A percentile compares a stretch with the other conserved stretches of the same genome.
Evolutionary conservation across 2,888 invertebrate species (phyloP).

Genomic region (Syritta pipiens): DNA sequence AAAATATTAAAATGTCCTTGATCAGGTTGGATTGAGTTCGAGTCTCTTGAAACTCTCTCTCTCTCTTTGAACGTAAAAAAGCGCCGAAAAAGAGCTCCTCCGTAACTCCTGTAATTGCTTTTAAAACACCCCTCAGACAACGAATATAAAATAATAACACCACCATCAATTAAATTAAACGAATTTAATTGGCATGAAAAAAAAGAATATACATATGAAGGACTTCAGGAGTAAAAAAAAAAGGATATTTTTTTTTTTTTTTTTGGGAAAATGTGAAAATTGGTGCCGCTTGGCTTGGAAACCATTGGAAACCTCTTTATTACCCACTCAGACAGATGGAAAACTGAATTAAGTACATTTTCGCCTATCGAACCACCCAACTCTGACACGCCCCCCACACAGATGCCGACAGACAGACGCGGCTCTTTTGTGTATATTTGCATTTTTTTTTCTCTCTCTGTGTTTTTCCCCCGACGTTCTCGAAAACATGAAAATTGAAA

Average conservation of each 20-base stretch:
- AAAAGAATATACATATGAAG: constrained; percentile 3
- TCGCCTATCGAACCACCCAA: constrained; percentile 18
- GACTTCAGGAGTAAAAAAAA: constrained; percentile 9
- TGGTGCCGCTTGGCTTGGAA: constrained; percentile 1
- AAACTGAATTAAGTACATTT: constrained; percentile 63
- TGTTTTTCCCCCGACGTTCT: background rate
- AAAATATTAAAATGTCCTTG: constrained; percentile 58
- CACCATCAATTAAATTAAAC: constrained; percentile 64
- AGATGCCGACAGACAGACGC: constrained; percentile 1
- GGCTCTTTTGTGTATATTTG: constrained; percentile 36
- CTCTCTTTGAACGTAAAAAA: no score
- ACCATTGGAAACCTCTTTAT: constrained; percentile 65
- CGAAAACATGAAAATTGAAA: constrained; percentile 21
- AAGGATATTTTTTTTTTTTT: no score
- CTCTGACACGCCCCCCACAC: background rate
- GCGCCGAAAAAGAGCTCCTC: constrained; percentile 12
- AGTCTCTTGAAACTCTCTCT: no score
- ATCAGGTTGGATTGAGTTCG: constrained; percentile 35
- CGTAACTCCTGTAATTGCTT: constrained; percentile 45
- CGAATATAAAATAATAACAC: constrained; percentile 43
- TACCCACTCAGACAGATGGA: constrained; percentile 68
- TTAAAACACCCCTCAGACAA: constrained; percentile 39
- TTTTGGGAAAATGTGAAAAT: no score
- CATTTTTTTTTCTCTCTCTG: constrained; percentile 33
- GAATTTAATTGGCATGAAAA: constrained; percentile 64